Evolutionary conservation across 2,888 invertebrate species (phyloP).

Genomic region (Archaeoteleia sp.): DNA sequence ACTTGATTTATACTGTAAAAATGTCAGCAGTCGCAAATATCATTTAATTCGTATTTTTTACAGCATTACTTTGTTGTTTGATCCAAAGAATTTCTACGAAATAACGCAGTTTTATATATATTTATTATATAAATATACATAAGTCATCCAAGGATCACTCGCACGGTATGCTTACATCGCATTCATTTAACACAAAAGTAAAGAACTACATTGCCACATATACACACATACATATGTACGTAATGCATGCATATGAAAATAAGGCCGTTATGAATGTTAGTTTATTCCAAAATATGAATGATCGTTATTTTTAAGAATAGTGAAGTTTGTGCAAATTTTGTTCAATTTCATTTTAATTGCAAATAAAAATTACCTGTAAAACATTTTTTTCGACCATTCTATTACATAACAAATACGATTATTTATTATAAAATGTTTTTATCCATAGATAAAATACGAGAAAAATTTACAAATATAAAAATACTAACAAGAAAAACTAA

Average conservation of each 20-base stretch:
- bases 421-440: too few species aligned
- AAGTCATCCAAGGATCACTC: conserved; percentile 4
- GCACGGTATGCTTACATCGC: conserved; percentile 9
- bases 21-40: conserved; percentile 49
- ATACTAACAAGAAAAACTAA: too few species aligned
- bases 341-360: too few species aligned
- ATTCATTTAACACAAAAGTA: conserved; percentile 10
- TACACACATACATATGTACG: conserved; percentile 30
- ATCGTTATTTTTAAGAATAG: conserved; percentile 8
- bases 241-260: conserved; percentile 33
- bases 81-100: conserved; percentile 68
- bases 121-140: conserved; percentile 42
- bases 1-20: conserved; percentile 35
- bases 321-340: conserved; percentile 8
- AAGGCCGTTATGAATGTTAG: conserved; percentile 11
- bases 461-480: too few species aligned
- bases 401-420: too few species aligned
- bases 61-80: conserved; percentile 57
- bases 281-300: too few species aligned
- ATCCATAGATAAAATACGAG: too few species aligned
- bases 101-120: conserved; percentile 43
- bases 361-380: too few species aligned
- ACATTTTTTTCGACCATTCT: too few species aligned
- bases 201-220: conserved; percentile 15
- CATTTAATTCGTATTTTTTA: conserved; percentile 30